A percentile compares a stretch with the other conserved stretches of the same genome.
Evolutionary conservation across 2,888 invertebrate species (phyloP).

Genomic region (Alloscopus bannaensis): DNA sequence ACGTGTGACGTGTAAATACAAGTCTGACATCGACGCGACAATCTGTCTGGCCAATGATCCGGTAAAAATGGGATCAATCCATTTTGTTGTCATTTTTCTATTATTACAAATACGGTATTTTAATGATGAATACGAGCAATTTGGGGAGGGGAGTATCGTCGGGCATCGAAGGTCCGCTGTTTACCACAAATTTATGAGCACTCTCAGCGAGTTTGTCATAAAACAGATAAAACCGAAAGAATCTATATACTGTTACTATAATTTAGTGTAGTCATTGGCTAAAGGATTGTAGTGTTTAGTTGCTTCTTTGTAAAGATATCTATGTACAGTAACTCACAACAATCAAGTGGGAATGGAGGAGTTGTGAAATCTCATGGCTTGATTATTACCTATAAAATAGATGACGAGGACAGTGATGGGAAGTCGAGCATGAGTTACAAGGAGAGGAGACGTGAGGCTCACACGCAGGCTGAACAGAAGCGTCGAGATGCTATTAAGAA

Average conservation of each 20-base stretch:
- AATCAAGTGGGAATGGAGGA: neutral
- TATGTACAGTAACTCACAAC: constrained; percentile 4
- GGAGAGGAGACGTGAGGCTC: constrained; percentile 80
- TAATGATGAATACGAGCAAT: too few relatives aligned
- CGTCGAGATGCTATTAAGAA: constrained; percentile 97
- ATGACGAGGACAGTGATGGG: constrained; percentile 81
- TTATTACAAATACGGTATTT: too few relatives aligned
- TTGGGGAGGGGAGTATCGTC: too few relatives aligned
- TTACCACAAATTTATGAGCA: too few relatives aligned
- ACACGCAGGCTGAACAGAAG: constrained; percentile 97
- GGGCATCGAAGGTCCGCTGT: too few relatives aligned
- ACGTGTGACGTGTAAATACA: neutral
- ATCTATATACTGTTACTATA: too few relatives aligned
- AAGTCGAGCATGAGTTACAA: constrained; percentile 89
- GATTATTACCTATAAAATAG: constrained; percentile 74
- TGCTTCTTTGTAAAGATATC: constrained; percentile 2
- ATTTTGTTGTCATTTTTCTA: too few relatives aligned
- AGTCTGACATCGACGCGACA: constrained; percentile 13
- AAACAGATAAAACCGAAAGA: too few relatives aligned
- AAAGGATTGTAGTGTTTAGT: constrained; percentile 1
- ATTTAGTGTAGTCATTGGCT: constrained; percentile 22
- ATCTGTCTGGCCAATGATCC: constrained; percentile 16
- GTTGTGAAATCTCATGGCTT: neutral
- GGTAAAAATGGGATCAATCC: too few relatives aligned
- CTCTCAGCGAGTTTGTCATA: too few relatives aligned